Evolutionary conservation across 2,888 invertebrate genomes (phyloP).

Genomic region (Drosophila phalerata): DNA sequence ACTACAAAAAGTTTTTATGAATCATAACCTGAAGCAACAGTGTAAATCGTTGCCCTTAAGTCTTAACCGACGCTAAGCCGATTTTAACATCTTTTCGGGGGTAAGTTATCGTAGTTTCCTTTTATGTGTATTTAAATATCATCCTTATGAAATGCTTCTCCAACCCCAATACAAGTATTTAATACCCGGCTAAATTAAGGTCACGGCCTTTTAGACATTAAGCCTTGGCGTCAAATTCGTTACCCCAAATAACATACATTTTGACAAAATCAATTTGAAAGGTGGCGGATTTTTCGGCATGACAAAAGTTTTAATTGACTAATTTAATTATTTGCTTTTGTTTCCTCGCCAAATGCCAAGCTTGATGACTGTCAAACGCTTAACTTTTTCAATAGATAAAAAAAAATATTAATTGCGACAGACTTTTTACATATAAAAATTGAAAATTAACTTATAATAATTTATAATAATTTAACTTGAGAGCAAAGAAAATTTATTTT

Average conservation of each 20-base stretch:
- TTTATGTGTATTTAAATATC: constrained; percentile 14
- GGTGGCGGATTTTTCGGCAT: constrained; percentile 3
- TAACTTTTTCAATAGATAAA: not conserved
- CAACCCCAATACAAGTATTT: constrained; percentile 4
- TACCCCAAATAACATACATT: constrained; percentile 3
- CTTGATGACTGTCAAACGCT: not conserved
- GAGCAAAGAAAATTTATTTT: too few species aligned
- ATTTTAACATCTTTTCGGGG: constrained; percentile 33
- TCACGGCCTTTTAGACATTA: constrained; percentile 4
- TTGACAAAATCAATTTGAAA: constrained; percentile 26
- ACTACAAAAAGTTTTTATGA: constrained; percentile 15
- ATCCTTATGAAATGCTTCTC: constrained; percentile 4
- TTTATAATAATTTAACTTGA: too few species aligned
- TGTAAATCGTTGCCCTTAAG: constrained; percentile 36
- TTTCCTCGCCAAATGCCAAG: not conserved
- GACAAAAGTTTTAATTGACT: constrained; percentile 48
- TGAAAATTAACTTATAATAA: too few species aligned
- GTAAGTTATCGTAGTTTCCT: constrained; percentile 54
- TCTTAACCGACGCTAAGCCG: constrained; percentile 39
- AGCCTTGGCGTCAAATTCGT: constrained; percentile 31
- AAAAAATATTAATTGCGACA: not conserved
- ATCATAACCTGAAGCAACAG: constrained; percentile 54
- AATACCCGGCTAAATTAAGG: constrained; percentile 2
- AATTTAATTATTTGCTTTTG: constrained; percentile 50
- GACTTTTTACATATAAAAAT: too few species aligned